These are phyloP conservation scores for Lepidochrysops patricia DNA, from an alignment of 2,888 invertebrate genomes.

Conservation along the genomic window DNA sequence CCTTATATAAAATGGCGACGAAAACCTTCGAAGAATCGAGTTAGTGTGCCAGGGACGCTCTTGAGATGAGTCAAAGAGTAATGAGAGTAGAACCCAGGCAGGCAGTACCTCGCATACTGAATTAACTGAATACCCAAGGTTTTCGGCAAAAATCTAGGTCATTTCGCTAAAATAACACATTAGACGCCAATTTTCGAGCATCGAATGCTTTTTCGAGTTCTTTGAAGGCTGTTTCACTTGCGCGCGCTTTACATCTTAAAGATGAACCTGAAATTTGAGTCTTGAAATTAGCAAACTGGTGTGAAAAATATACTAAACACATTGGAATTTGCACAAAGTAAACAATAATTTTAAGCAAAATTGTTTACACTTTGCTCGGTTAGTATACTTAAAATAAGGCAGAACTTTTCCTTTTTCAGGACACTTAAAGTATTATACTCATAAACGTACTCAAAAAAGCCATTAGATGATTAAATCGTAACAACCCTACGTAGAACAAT, in stretches of 20 bases:
- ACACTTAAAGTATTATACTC: background rate
- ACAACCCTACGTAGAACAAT: background rate
- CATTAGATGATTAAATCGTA: background rate
- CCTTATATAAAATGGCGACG: constrained; percentile 17
- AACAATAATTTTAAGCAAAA: background rate
- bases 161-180: background rate
- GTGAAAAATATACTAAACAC: background rate
- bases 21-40: constrained; percentile 30
- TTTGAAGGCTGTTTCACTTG: background rate
- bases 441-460: background rate
- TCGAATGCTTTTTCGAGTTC: too few species aligned
- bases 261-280: too few species aligned
- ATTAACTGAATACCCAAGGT: constrained; percentile 26
- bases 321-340: background rate
- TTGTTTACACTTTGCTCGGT: background rate
- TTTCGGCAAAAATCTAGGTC: constrained; percentile 16
- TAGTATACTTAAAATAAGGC: background rate
- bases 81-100: constrained; percentile 35
- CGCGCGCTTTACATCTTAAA: too few species aligned
- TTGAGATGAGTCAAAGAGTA: constrained; percentile 33
- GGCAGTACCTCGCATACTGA: constrained; percentile 28
- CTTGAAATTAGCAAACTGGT: too few species aligned
- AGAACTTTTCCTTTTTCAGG: background rate
- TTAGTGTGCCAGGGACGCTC: constrained; percentile 54
- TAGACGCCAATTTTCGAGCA: too few species aligned